Evolutionary conservation across 2,113 vertebrate species (phyloP), one percentile per base, ranked within the genome.

Genomic region (Psephotus haematonotus): DNA sequence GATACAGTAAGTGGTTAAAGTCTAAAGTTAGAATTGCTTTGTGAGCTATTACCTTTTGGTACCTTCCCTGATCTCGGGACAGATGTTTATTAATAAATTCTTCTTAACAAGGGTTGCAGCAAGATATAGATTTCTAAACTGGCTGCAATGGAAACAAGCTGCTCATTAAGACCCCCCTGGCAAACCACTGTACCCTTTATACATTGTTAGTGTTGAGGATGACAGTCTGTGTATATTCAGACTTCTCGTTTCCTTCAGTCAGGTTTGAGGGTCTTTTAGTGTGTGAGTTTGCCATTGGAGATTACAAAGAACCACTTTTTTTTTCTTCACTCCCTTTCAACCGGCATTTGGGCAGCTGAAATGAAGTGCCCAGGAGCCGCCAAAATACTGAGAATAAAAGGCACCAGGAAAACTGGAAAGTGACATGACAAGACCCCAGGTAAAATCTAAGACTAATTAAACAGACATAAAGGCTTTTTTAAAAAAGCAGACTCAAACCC

Each of bases 71-170:
- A 59, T 64, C 82, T 91, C 60, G 47, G 49, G 29, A 46, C 35
- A 81, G 49, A 62, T 46, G 31, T 95, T 82, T 88, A 53, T 83
- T 94, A 89, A 70, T 35, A 77, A 39, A 11, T 31, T 88, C 22
- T 92, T 75, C 49, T 94, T 78, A 75, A 70, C 41, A 82, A 68
- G 12, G 2, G 4, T 50, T 63, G 35, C 39, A 74, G 76, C 24
- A 71, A 91, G 43, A 84, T 35, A 82, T 2, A 68, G 71, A 91
- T 93, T 96, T 95, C 69, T 43, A 91, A 77, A 50, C 43, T 70
- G 52, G 53, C 80, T 92, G 79, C 69, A 59, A 85, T 75, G 70
- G 86, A 92, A 95, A 93, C 80, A 64, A 86, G 35, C 60, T 69
- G 13, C 43, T 77, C 49, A 59, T 86, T 81, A 79, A 89, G 50